Base-by-base conservation (phyloP, 2,797 vertebrate species). In the Dipus sagitta region DNA sequence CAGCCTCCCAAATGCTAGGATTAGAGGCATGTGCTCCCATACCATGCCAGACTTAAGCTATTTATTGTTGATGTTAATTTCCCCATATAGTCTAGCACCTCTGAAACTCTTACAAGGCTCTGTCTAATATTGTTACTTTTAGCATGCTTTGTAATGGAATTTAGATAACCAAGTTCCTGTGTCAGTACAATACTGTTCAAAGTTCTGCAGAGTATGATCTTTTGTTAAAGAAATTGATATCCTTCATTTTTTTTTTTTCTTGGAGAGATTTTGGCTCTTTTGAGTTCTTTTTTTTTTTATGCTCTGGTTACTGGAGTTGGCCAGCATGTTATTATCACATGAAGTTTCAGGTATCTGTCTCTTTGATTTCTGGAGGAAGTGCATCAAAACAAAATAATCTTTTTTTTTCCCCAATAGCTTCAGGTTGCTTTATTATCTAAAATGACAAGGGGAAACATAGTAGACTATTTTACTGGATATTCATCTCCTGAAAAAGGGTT, bases 151-250 rank as follows among this genome's bases (percentile, higher is more conserved):
- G 2, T 82, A 60, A 84, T 87, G 91, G 87, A 62, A n/a, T 80
- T 93, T 92, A 89, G 38, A 88, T 92, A 88, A 79, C 52, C 47
- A 86, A 60, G 81, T 38, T 91, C 58, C 14, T 74, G 7, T 81
- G 24, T 81, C 47, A 92, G 78, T 75, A 58, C 52, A 93, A 79
- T 81, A 12, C 21, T 76, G 20, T 89, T 78, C 52, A 75, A 75
- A 90, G 3, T 18, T 70, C 58, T 78, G 60, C 47, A 74, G 17
- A 71, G 15, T 76, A 32, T 77, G 60, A 34, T 76, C 28, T 84
- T 94, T 84, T 24, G 18, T 68, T 60, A 64, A 79, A 79, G 52
- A 82, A 38, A 65, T 67, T 87, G 81, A 64, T 60, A 88, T 38
- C 26, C 64, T 74, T 91, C 80, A n/a, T 72, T 95, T 81, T 26